phyloP scores from a whole-genome alignment of 2,797 vertebrate genomes.

The Pseudocheirus occidentalis region DNA sequence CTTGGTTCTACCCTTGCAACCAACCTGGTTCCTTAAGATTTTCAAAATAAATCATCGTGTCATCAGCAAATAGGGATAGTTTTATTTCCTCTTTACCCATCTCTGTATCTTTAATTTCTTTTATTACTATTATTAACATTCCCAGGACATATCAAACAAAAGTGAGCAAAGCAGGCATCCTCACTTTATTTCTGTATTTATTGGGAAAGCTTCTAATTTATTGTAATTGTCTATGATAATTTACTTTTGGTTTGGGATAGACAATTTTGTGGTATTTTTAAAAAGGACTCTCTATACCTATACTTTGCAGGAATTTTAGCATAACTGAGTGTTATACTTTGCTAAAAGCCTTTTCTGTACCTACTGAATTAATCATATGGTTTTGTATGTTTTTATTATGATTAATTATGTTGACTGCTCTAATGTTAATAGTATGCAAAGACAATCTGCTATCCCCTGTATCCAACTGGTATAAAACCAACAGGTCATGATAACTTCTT shows the following conservation, averaged over 20 bases:
- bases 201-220: background rate
- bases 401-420: background rate
- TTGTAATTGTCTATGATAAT: background rate
- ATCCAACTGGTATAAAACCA: background rate
- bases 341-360: background rate
- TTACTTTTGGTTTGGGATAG: background rate
- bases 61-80: background rate
- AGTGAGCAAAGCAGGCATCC: background rate
- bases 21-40: background rate
- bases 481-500: background rate
- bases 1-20: background rate
- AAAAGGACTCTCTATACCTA: background rate
- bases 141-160: background rate
- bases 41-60: background rate
- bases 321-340: background rate
- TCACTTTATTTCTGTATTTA: background rate
- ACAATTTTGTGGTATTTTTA: background rate
- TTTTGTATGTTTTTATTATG: background rate
- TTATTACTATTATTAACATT: background rate
- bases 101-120: background rate
- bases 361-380: background rate
- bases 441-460: background rate
- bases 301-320: background rate
- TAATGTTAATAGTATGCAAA: background rate
- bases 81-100: background rate